Base-by-base conservation (phyloP, 2,113 vertebrate genomes). In the Eptatretus burgeri region DNA sequence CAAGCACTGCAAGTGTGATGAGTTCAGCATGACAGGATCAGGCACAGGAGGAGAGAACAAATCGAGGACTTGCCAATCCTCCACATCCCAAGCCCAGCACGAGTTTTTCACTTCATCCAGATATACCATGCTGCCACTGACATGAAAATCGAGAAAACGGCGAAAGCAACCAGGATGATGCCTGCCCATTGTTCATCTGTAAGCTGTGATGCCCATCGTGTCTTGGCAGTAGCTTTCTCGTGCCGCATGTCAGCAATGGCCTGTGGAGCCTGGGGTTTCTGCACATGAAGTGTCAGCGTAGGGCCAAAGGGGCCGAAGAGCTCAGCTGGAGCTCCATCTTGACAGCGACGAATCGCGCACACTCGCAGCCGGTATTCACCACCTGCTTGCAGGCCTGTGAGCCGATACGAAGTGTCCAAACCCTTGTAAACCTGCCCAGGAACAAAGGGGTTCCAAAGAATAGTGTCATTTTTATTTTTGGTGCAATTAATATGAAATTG, bases 141-240 rank as follows among this genome's bases (percentile, higher is more conserved):
- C 16, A 60, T 60, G 53, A 60, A 19, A 19, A 60, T 60, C 16
- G 53, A 60, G 53, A 60, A 60, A 12, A n/a, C 53, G 2, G 53
- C 53, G 53, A 60, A 60, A n/a, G 53, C 53, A 12, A 60, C 53
- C 10, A 60, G 53, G 53, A 60, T 60, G 53, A 60, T 60, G 53
- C 16, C 53, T 2, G 53, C 53, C 53, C 53, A 60, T 20, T 60
- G 53, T 20, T 60, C 53, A 19, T 60, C 53, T n/a, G 16, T 60
- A n/a, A 60, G 53, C 53, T 10, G 16, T 12, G 53, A n/a, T 11
- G 17, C 53, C 53, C 11, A n/a, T 20, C 16, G 9, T 20, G 53
- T 12, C 53, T 1, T 20, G 53, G 53, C 53, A 7, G 53, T 19
- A 7, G 4, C 3, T 16, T 20, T 10, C 53, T 20, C 5, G 53